A percentile compares a stretch with the other conserved stretches of the same genome.
Evolutionary conservation across 1,140 invertebrate species (phyloP).

Genomic region (Aporrectodea caliginosa): DNA sequence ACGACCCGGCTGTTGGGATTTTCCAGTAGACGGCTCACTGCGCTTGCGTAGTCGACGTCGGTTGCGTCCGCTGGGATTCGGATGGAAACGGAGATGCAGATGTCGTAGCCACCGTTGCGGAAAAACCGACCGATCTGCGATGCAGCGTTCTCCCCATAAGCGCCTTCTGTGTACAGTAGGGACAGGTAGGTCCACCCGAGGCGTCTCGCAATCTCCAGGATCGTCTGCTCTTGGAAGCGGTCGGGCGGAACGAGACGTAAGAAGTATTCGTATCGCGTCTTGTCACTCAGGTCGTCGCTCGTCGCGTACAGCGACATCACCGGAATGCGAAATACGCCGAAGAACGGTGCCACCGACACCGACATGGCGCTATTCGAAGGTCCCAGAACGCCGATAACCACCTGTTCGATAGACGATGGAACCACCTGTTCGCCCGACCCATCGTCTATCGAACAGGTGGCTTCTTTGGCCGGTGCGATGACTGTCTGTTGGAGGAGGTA

Average conservation of each 20-base stretch:
- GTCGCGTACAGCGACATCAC: conserved; percentile 45
- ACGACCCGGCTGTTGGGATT: background rate
- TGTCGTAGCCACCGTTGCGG: background rate
- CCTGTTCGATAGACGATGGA: background rate
- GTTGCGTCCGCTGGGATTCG: background rate
- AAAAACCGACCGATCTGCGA: background rate
- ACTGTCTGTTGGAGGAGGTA: background rate
- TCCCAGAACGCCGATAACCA: background rate
- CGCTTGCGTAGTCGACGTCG: background rate
- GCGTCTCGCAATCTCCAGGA: conserved; percentile 63
- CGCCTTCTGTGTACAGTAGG: conserved; percentile 62
- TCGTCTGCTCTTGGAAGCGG: conserved; percentile 63
- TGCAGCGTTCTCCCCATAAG: background rate
- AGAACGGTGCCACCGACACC: conserved; percentile 63
- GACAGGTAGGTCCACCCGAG: conserved; percentile 69
- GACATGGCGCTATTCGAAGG: conserved; percentile 60
- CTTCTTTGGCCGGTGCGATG: background rate
- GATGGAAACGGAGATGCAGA: background rate
- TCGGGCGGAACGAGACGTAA: conserved; percentile 49
- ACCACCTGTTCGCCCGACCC: background rate
- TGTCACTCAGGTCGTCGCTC: conserved; percentile 41
- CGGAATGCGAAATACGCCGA: conserved; percentile 64
- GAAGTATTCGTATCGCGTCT: conserved; percentile 46
- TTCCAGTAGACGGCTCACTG: background rate
- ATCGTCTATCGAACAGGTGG: background rate